Percentiles rank a stretch among this genome's conserved stretches.
These are phyloP conservation scores for Calliphora vicina DNA, from an alignment of 1,140 invertebrate genomes.

Conservation along the genomic window DNA sequence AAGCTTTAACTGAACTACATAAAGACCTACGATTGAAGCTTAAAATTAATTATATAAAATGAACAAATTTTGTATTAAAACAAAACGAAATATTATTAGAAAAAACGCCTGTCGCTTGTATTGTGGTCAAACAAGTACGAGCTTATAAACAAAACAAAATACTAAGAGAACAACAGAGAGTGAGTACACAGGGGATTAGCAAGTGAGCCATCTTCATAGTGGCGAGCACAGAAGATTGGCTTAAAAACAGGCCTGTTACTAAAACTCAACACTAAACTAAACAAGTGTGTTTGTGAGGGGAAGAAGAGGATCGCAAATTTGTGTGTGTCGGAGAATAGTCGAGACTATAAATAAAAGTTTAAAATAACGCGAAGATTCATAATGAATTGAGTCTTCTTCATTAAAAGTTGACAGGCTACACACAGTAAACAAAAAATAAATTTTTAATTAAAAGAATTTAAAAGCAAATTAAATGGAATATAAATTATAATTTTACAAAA, in stretches of 20 bases:
- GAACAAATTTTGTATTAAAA: too few species aligned
- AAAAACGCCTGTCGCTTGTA: too few species aligned
- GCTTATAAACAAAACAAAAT: background rate
- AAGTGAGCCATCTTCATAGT: constrained; percentile 3
- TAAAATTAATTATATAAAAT: too few species aligned
- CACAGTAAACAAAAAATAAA: background rate
- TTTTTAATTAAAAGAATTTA: background rate
- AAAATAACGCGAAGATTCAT: constrained; percentile 20
- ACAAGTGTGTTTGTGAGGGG: background rate
- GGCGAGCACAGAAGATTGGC: background rate
- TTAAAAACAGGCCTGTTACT: background rate
- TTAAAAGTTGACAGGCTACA: background rate
- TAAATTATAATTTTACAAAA: too few species aligned
- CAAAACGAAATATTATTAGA: too few species aligned
- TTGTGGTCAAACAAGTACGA: too few species aligned
- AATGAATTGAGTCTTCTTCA: constrained; percentile 28
- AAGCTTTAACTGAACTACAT: too few species aligned
- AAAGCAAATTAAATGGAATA: too few species aligned
- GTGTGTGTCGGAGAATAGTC: background rate
- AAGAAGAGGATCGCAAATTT: background rate
- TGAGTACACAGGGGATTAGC: too few species aligned
- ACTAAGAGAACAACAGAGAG: background rate
- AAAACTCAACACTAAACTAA: background rate
- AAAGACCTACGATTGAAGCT: too few species aligned
- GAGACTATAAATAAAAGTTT: constrained; percentile 35